Percentiles rank a stretch among this genome's conserved stretches.
Evolutionary conservation across 2,797 vertebrate species (phyloP).

Genomic region (Carapus acus): DNA sequence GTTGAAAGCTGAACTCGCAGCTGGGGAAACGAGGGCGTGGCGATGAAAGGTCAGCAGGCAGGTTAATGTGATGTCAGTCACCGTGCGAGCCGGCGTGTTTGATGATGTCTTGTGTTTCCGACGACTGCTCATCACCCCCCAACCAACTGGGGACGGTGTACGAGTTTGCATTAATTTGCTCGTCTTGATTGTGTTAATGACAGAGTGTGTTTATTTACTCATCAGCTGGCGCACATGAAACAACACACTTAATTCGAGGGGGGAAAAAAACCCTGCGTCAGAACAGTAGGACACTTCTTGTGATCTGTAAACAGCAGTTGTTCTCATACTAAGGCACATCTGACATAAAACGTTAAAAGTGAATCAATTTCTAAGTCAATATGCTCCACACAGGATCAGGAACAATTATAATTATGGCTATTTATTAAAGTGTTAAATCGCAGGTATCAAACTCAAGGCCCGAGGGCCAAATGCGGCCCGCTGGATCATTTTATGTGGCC

Average conservation of each 20-base stretch:
- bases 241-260: background rate
- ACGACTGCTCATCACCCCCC: constrained; percentile 1
- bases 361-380: constrained; percentile 29
- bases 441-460: constrained; percentile 6
- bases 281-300: constrained; percentile 4
- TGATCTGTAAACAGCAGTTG: constrained; percentile 23
- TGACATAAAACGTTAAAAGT: constrained; percentile 24
- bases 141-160: constrained; percentile 1
- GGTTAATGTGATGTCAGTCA: constrained; percentile 20
- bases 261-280: constrained; percentile 7
- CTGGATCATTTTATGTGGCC: background rate
- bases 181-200: background rate
- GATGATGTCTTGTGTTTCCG: constrained; percentile 6
- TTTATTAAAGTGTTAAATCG: constrained; percentile 15
- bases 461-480: constrained; percentile 2
- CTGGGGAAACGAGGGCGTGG: background rate
- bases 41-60: constrained; percentile 11
- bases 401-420: constrained; percentile 20
- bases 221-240: constrained; percentile 14
- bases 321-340: constrained; percentile 31
- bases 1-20: constrained; percentile 21
- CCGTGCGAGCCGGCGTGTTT: constrained; percentile 6
- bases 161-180: too few relatives aligned
- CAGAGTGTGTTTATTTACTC: constrained; percentile 7
- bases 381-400: constrained; percentile 4